Evolutionary conservation across 2,888 invertebrate species (phyloP), one percentile per base, ranked within the genome.

Genomic region (Erebia ligea): DNA sequence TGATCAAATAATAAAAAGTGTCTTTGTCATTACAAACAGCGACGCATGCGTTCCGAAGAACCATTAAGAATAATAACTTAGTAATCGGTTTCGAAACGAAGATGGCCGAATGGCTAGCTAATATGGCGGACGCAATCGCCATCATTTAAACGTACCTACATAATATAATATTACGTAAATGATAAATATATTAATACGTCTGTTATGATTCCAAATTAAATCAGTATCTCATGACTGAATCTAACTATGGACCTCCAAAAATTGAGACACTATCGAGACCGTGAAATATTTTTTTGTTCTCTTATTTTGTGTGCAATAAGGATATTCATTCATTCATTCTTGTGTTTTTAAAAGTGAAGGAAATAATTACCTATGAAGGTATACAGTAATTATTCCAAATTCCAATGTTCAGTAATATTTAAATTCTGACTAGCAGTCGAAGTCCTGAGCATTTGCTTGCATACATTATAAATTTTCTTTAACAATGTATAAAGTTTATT

Each of bases 1-100:
- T 87, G 87, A 92, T 92, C 89, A 89, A 90, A 92, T 91, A 90
- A 88, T 89, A 90, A 90, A 91, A 91, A 89, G 81, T 84, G 81
- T 86, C 82, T 92, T 92, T 92, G 91, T 92, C 89, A 90, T 89
- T 86, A 88, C 85, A 88, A 89, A 85, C 88, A 86, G 82, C 81
- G 69, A 69, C 73, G 63, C 78, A 79, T 59, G 58, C 59, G 40
- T 90, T 90, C 90, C 86, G 81, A 89, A 17, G 90, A 88, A 90
- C 83, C 82, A 80, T 80, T 73, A 77, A 80, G 82, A 85, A 86
- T 86, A 87, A 85, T 85, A 84, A 87, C 84, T 84, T 80, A 78
- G 82, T 84, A 88, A 87, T 88, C 82, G 79, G 79, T 78, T 78
- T 76, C 78, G 68, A 61, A 73, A 73, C 67, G 66, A 73, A 73